phyloP scores from a whole-genome alignment of 1,140 invertebrate genomes.

The Solenopsis invicta region DNA sequence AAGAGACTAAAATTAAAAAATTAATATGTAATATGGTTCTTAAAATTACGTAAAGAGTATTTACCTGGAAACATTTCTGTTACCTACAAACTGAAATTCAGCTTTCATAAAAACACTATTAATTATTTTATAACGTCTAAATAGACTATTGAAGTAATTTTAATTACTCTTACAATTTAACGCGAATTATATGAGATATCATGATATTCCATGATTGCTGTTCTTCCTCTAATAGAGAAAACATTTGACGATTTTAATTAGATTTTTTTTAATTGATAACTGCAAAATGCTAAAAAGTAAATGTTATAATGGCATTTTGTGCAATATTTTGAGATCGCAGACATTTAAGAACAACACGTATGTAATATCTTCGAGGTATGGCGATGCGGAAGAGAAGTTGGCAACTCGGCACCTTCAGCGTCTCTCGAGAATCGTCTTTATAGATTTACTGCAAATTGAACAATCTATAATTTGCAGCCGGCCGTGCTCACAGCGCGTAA shows the following conservation, averaged over 20 bases:
- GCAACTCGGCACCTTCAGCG: constrained; percentile 57
- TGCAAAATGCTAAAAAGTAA: neutral
- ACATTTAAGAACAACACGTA: neutral
- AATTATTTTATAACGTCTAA: no score
- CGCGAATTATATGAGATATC: no score
- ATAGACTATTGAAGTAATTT: no score
- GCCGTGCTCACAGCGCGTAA: constrained; percentile 77
- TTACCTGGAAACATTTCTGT: no score
- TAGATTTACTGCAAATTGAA: constrained; percentile 86
- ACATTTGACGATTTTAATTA: neutral
- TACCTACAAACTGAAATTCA: no score
- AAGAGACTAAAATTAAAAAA: no score
- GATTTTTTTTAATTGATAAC: constrained; percentile 2
- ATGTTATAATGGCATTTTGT: neutral
- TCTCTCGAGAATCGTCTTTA: constrained; percentile 76
- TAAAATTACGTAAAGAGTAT: no score
- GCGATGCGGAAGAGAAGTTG: constrained; percentile 54
- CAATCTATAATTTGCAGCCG: constrained; percentile 82
- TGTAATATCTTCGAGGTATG: constrained; percentile 13
- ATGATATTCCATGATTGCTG: no score
- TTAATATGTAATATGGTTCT: no score
- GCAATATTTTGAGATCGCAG: neutral
- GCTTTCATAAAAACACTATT: no score
- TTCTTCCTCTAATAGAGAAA: neutral
- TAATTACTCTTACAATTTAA: no score